A percentile compares a stretch with the other conserved stretches of the same genome.
These are phyloP conservation scores for Euphydryas editha DNA, from an alignment of 2,888 invertebrate species.

Conservation along the genomic window DNA sequence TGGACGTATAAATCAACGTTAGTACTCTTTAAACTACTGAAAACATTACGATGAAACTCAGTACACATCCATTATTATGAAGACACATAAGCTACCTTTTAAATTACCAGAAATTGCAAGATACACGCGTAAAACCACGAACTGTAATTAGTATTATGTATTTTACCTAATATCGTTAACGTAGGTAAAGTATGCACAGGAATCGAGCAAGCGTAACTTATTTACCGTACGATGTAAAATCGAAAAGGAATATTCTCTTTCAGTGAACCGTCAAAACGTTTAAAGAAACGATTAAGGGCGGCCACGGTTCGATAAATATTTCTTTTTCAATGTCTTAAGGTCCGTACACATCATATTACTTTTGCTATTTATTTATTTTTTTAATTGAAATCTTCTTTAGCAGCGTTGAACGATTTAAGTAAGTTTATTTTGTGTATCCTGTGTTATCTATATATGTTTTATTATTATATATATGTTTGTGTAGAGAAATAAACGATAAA, in stretches of 20 bases:
- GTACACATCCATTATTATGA: too few species aligned
- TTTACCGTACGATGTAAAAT: background rate
- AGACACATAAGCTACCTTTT: too few species aligned
- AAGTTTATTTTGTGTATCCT: too few species aligned
- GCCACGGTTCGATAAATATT: slow-evolving; percentile 22
- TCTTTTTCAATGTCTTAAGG: slow-evolving; percentile 1
- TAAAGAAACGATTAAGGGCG: slow-evolving; percentile 28
- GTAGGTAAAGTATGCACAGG: background rate
- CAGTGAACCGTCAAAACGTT: slow-evolving; percentile 27
- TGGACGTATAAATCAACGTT: too few species aligned
- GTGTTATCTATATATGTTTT: too few species aligned
- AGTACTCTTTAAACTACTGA: too few species aligned
- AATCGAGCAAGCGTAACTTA: background rate
- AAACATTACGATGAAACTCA: too few species aligned
- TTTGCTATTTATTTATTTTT: too few species aligned
- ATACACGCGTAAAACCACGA: background rate
- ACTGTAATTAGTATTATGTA: background rate
- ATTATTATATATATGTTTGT: too few species aligned
- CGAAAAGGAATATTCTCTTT: slow-evolving; percentile 10
- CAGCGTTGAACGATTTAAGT: too few species aligned
- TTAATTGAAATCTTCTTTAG: background rate
- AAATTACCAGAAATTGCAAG: too few species aligned
- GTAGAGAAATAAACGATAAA: too few species aligned
- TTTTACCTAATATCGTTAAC: background rate
- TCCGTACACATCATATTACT: background rate